Base-by-base conservation (phyloP, 2,888 invertebrate species). In the Ischnura elegans region DNA sequence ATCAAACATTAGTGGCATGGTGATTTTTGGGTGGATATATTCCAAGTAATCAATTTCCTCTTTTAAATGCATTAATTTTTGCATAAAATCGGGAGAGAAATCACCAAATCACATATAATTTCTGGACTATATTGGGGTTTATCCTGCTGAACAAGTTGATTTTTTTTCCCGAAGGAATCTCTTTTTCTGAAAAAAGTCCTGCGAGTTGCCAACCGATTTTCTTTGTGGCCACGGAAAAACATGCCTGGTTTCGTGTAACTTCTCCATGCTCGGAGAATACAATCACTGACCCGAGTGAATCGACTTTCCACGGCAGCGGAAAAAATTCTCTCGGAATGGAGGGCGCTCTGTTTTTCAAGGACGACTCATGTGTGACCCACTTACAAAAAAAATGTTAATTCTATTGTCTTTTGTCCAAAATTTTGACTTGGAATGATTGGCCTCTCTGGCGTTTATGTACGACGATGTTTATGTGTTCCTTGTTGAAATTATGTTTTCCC, bases 301-400 rank as follows among this genome's bases (percentile, higher is more conserved):
- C 76, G 76, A 36, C 76, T 76, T 76, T 76, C 76, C 76, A 76
- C 76, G 16, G 16, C 13, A 36, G 29, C 76, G 76, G 76, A 76
- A 76, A 66, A 76, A 76, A 61, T 29, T 76, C 76, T 76, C 76
- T 13, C 36, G 76, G 76, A 36, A 76, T 76, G 36, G 76, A 76
- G 76, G 76, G 76, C 76, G 36, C 76, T 76, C 36, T 29, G 76
- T 76, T 36, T 76, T 76, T 76, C 76, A 76, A 76, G 76, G 76
- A 29, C 76, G 76, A 16, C 13, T 3, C 29, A 76, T 76, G 76
- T 76, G 76, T 76, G 76, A 76, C 76, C 76, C 36, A 76, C 76
- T 36, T 76, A 36, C 19, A 76, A 76, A 76, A 36, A 76, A 3
- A 29, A 10, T n/a, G 10, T 76, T 36, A 36, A 29, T 76, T 36